A percentile compares a stretch with the other conserved stretches of the same genome.
These are phyloP conservation scores for Saguinus oedipus DNA, from an alignment of 2,797 vertebrate genomes.

Conservation along the genomic window DNA sequence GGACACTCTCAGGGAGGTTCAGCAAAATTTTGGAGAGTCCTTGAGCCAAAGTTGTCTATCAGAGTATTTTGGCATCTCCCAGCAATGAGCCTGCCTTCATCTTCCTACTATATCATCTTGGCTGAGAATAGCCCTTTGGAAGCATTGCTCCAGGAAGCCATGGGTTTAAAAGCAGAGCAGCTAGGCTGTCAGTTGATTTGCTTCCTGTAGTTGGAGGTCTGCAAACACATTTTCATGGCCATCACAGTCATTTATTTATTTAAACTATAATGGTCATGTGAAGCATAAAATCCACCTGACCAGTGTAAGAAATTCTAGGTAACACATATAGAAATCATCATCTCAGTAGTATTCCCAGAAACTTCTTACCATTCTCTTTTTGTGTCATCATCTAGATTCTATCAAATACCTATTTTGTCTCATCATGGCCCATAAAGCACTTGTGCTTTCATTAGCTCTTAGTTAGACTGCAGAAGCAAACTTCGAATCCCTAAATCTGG, in stretches of 20 bases:
- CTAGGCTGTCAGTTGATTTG: not conserved
- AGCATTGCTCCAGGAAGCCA: not conserved
- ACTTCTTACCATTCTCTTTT: not conserved
- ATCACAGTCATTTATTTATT: not conserved
- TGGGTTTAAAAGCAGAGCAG: not conserved
- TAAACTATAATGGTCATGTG: not conserved
- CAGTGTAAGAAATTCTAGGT: not conserved
- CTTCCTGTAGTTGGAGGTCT: not conserved
- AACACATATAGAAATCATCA: not conserved
- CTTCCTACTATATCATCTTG: not conserved
- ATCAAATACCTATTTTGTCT: not conserved
- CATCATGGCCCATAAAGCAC: not conserved
- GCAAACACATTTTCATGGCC: not conserved
- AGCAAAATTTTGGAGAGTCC: not conserved
- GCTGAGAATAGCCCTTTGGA: not conserved
- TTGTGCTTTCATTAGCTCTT: not conserved
- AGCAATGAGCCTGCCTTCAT: not conserved
- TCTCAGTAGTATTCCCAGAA: not conserved
- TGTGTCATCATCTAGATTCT: not conserved
- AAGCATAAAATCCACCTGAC: not conserved
- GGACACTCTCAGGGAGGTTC: not conserved
- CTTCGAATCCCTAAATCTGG: not conserved
- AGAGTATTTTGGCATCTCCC: not conserved
- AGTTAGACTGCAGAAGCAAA: not conserved
- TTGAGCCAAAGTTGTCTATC: not conserved